Evolutionary conservation across 2,113 vertebrate genomes (phyloP), one percentile per base, ranked within the genome.

Genomic region (Catagonus wagneri): DNA sequence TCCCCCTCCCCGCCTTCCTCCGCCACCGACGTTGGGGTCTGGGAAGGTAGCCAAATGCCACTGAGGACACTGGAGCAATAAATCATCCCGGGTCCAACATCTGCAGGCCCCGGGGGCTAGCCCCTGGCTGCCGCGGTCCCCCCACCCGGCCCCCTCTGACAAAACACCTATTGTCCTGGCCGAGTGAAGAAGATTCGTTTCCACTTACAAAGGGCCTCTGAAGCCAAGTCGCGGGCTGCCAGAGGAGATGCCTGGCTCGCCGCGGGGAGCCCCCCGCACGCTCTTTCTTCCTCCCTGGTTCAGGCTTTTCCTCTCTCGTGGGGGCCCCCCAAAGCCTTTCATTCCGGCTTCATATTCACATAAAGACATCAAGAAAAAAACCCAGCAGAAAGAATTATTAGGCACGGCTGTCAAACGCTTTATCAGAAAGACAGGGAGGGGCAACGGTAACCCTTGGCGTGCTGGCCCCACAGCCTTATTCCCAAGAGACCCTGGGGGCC

Each of bases 331-430:
- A 98, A 98, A 98, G 98, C 99, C 98, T 99, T 99, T 99, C 99
- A 99, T 98, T 98, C 97, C 14, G 98, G 99, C 99, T 99, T 99
- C 99, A 99, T 99, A 99, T 98, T 98, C 98, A 98, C 99, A 99
- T 99, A 99, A 99, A 99, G 99, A 99, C 99, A 99, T 99, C 99
- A 99, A 99, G 99, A 98, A 98, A 98, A 99, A 99, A 99, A 98
- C 98, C 98, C 99, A 98, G 99, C 99, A 99, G 99, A 99, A 99
- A 99, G 99, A 99, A 99, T 99, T 99, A 99, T 99, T 99, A 99
- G 99, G 99, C 99, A 99, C 99, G 99, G 99, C 99, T 99, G 99
- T 99, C 99, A 99, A 98, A 98, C 97, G 99, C 99, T 99, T 99
- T 99, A 98, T 98, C 97, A 97, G 97, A 61, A 60, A 78, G 39